Conservation (phyloP, 2,113 vertebrate genomes). For the Diglossa brunneiventris region DNA sequence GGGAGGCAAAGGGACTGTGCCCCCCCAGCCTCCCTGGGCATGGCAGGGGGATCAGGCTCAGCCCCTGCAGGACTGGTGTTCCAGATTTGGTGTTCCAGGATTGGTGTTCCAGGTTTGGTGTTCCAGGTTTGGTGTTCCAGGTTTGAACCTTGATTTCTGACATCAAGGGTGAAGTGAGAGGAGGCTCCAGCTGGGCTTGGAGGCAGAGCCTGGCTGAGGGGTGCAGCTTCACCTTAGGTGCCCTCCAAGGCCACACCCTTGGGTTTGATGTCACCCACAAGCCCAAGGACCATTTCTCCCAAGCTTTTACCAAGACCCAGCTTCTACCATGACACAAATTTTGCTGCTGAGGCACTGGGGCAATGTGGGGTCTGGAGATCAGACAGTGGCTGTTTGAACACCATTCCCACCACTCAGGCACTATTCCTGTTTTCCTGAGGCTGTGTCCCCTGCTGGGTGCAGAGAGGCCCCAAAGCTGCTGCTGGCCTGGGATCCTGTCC, state of each 20-base stretch:
- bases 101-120: no score
- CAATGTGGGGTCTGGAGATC: neutral
- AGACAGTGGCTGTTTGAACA: neutral
- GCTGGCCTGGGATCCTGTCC: rapidly evolving
- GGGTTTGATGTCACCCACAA: neutral
- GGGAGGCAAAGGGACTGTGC: neutral
- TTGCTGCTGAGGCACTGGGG: neutral
- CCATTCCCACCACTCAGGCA: neutral
- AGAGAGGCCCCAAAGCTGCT: neutral
- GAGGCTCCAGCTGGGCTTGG: neutral
- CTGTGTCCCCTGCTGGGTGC: neutral
- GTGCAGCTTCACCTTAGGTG: neutral
- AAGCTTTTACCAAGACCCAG: neutral
- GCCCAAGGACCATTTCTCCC: neutral
- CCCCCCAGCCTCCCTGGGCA: neutral
- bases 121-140: no score
- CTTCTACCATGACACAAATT: neutral
- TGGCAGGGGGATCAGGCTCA: neutral
- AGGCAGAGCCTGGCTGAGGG: neutral
- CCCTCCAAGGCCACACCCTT: neutral
- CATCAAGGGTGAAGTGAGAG: neutral
- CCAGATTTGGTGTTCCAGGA: no score
- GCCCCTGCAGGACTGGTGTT: neutral
- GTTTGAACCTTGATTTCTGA: neutral
- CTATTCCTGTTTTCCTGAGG: rapidly evolving